These are phyloP conservation scores for Hippopotamyrus pictus DNA, from an alignment of 2,797 vertebrate species.

Conservation along the genomic window DNA sequence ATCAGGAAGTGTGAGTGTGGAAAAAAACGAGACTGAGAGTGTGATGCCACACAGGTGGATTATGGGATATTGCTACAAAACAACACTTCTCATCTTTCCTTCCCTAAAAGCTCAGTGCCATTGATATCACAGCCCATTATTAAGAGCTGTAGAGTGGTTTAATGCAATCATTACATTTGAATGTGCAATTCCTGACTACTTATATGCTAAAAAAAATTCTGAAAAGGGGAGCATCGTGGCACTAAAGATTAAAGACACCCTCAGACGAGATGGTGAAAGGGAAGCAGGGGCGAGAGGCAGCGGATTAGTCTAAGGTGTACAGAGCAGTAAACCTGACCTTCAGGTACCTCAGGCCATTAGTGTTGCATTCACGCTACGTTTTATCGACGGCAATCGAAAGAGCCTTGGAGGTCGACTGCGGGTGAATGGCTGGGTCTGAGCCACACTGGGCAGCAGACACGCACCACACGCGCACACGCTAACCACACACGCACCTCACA, in stretches of 20 bases:
- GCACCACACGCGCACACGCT: background rate
- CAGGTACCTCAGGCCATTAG: background rate
- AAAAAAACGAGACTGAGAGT: background rate
- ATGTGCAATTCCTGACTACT: background rate
- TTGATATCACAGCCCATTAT: background rate
- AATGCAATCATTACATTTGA: background rate
- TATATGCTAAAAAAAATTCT: background rate
- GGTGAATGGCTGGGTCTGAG: background rate
- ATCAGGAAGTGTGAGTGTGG: background rate
- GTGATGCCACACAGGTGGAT: background rate
- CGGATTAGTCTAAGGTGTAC: background rate
- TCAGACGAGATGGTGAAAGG: background rate
- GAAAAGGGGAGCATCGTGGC: background rate
- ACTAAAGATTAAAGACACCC: background rate
- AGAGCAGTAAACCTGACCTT: background rate
- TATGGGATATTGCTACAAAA: background rate
- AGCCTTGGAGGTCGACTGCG: background rate
- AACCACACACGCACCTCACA: too few species aligned
- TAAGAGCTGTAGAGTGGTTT: background rate
- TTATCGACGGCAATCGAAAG: background rate
- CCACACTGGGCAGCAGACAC: background rate
- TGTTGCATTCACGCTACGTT: background rate
- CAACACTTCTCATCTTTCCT: background rate
- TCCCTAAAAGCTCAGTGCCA: constrained; percentile 2
- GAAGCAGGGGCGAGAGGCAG: background rate